A percentile compares a stretch with the other conserved stretches of the same genome.
Evolutionary conservation across 2,797 vertebrate genomes (phyloP).

Genomic region (Argya squamiceps): DNA sequence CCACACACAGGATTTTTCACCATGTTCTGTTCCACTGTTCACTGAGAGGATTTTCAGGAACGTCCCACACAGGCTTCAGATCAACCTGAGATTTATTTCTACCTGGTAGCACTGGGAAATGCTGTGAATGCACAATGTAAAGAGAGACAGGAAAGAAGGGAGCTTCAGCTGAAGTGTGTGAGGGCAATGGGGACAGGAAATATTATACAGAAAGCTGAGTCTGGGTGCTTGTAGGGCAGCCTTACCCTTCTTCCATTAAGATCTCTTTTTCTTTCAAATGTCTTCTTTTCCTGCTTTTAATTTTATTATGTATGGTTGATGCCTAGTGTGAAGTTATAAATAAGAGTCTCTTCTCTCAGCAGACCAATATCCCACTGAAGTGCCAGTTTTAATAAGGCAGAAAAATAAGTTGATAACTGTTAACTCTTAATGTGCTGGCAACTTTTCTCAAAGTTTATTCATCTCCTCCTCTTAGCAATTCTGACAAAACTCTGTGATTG

Average conservation of each 20-base stretch:
- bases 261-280: background rate
- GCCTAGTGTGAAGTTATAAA: background rate
- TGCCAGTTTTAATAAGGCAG: background rate
- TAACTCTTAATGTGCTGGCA: background rate
- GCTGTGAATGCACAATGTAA: background rate
- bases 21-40: background rate
- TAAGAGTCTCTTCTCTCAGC: background rate
- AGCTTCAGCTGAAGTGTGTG: background rate
- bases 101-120: background rate
- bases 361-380: background rate
- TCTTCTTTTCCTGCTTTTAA: background rate
- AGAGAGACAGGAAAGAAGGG: background rate
- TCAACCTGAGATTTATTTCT: background rate
- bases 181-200: background rate
- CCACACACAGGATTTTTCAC: background rate
- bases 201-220: background rate
- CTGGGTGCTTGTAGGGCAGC: background rate
- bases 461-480: background rate
- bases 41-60: conserved; percentile 25
- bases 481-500: background rate
- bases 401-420: background rate
- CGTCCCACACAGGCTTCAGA: conserved; percentile 20
- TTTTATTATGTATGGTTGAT: background rate
- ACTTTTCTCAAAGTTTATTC: background rate
- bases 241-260: background rate